Evolutionary conservation across 1,140 invertebrate genomes (phyloP), one percentile per base, ranked within the genome.

Genomic region (Pseudomyrmex gracilis): DNA sequence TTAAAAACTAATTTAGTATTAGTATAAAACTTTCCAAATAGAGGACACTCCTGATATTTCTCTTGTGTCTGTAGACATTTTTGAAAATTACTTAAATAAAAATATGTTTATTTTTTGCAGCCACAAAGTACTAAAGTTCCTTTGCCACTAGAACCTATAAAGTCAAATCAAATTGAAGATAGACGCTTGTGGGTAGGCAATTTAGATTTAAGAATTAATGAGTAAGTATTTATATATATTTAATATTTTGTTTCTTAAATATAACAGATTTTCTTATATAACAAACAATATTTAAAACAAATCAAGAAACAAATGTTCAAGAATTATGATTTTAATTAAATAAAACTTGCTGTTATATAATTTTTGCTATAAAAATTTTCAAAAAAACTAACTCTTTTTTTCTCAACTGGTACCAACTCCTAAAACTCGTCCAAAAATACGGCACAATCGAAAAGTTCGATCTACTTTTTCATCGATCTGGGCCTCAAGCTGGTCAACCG

Each of bases 351-450:
- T 76, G 55, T 76, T 84, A 49, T 60, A 61, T 20, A 2, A 8
- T 13, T 17, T 73, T n/a, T 0, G 34, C 45, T 53, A 73, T 51
- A 83, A 71, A 83, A 61, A 63, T 78, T 74, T 74, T 77, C 67
- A 90, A 86, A 87, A 90, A 90, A 90, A 87, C 89, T 88, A 88
- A 90, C 89, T 89, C 71, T 91, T 89, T 92, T 91, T 94, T 90
- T 94, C 86, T 92, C 96, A 96, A 97, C 96, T 95, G 97, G 97
- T 98, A 97, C 96, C 96, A 98, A 96, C 96, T 99, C 95, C 95
- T 99, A 94, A 99, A 99, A 97, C 96, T 98, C 93, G 95, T 98
- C 94, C 97, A 98, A 96, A 97, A 97, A 95, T 97, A 97, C 96
- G 98, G 98, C 92, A 95, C 95, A 88, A 97, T 99, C 90, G 97